phyloP scores from a whole-genome alignment of 2,888 invertebrate genomes.

The Tenthredo mesomela region DNA sequence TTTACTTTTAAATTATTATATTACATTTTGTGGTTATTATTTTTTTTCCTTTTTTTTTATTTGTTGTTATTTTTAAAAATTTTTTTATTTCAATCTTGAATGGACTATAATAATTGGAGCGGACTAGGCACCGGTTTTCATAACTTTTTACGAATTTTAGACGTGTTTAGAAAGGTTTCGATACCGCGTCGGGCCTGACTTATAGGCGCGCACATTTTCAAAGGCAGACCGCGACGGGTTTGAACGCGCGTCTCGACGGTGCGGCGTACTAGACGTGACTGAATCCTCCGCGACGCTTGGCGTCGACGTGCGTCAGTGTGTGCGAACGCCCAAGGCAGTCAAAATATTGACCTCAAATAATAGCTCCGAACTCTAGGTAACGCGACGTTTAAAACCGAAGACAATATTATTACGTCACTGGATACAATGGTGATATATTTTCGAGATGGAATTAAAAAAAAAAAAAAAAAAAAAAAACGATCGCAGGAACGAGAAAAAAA shows the following conservation, averaged over 20 bases:
- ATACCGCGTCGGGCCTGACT: constrained; percentile 15
- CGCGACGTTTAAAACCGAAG: neutral
- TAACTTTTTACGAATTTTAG: constrained; percentile 49
- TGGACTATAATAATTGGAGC: neutral
- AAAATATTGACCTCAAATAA: constrained; percentile 50
- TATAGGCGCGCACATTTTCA: constrained; percentile 50
- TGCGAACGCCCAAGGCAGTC: constrained; percentile 24
- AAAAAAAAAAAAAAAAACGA: neutral
- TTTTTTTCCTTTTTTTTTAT: neutral
- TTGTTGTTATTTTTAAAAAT: neutral
- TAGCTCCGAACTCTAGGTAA: neutral
- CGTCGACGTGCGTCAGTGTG: constrained; percentile 40
- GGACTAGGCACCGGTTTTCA: neutral
- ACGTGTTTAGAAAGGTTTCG: constrained; percentile 21
- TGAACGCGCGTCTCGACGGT: constrained; percentile 68
- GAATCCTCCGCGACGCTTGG: constrained; percentile 66
- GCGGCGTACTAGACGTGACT: constrained; percentile 75
- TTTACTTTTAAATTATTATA: neutral
- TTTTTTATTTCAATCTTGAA: neutral
- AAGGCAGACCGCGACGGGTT: constrained; percentile 44
- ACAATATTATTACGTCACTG: neutral
- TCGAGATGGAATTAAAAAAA: neutral
- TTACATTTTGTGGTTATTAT: neutral
- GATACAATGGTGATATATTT: too few species aligned
- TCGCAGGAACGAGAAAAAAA: too few species aligned